A percentile compares a stretch with the other conserved stretches of the same genome.
Evolutionary conservation across 2,888 invertebrate genomes (phyloP).

Genomic region (Nineta flava): DNA sequence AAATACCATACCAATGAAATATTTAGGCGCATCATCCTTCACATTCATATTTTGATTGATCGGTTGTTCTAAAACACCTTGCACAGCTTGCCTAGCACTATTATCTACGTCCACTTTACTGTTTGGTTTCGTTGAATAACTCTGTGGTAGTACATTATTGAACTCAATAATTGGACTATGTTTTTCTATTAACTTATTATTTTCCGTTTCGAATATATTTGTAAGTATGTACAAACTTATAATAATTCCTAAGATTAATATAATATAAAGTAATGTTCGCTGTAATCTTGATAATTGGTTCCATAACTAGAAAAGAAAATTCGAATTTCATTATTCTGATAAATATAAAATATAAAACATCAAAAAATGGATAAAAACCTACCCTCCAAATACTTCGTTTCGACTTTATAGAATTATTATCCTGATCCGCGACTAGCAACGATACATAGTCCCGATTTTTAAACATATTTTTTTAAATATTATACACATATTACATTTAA

Average conservation of each 20-base stretch:
- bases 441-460: not conserved
- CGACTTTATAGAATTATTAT: not conserved
- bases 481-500: too few species aligned
- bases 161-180: constrained; percentile 11
- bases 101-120: too few species aligned
- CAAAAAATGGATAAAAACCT: not conserved
- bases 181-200: constrained; percentile 16
- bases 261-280: constrained; percentile 55
- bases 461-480: not conserved
- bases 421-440: not conserved
- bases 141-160: constrained; percentile 11
- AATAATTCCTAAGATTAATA: constrained; percentile 36
- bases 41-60: too few species aligned
- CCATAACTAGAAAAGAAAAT: constrained; percentile 52
- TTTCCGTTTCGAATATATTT: constrained; percentile 20
- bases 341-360: not conserved
- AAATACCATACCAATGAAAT: too few species aligned
- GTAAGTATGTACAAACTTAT: constrained; percentile 44
- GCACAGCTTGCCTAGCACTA: too few species aligned
- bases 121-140: too few species aligned
- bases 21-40: too few species aligned
- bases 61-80: too few species aligned
- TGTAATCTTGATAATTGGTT: constrained; percentile 73
- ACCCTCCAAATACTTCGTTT: constrained; percentile 2
- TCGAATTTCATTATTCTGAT: not conserved